Percentiles rank a stretch among this genome's conserved stretches.
Conservation (phyloP, 2,113 vertebrate genomes). For the Oncorhynchus mykiss region DNA sequence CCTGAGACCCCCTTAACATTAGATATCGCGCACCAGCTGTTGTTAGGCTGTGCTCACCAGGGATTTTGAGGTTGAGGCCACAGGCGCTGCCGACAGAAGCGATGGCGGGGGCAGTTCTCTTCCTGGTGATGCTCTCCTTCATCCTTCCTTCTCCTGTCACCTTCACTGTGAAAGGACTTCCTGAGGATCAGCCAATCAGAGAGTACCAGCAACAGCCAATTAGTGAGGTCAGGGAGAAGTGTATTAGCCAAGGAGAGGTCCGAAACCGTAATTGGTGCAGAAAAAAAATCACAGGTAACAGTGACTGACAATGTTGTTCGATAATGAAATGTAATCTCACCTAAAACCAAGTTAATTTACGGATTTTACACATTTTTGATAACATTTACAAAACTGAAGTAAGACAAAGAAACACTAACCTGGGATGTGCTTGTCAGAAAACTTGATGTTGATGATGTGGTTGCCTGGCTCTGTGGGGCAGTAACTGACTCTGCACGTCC, state of each 20-base stretch:
- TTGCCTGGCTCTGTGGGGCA: slow-evolving; percentile 94
- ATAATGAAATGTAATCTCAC: too few relatives aligned
- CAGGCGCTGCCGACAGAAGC: slow-evolving; percentile 94
- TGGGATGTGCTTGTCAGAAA: slow-evolving; percentile 93
- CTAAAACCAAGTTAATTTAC: too few relatives aligned
- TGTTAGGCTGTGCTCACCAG: slow-evolving; percentile 71
- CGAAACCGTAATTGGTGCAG: too few relatives aligned
- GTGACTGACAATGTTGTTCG: too few relatives aligned
- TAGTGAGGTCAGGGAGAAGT: too few relatives aligned
- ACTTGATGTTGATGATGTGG: slow-evolving; percentile 96
- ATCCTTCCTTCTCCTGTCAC: slow-evolving; percentile 94
- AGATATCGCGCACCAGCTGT: too few relatives aligned
- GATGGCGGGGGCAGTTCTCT: slow-evolving; percentile 89
- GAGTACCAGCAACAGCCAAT: too few relatives aligned
- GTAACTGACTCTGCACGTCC: slow-evolving; percentile 94
- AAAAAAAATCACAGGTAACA: too few relatives aligned
- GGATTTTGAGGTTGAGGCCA: slow-evolving; percentile 97
- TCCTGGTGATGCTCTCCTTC: slow-evolving; percentile 93
- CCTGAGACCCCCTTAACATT: too few relatives aligned
- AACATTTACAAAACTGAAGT: neutral
- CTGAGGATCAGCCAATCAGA: slow-evolving; percentile 56
- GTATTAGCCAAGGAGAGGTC: too few relatives aligned
- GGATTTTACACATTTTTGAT: neutral
- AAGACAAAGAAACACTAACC: slow-evolving; percentile 60
- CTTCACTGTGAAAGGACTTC: slow-evolving; percentile 96